Conservation (phyloP, 2,888 invertebrate genomes). For the Artemia sp. region DNA sequence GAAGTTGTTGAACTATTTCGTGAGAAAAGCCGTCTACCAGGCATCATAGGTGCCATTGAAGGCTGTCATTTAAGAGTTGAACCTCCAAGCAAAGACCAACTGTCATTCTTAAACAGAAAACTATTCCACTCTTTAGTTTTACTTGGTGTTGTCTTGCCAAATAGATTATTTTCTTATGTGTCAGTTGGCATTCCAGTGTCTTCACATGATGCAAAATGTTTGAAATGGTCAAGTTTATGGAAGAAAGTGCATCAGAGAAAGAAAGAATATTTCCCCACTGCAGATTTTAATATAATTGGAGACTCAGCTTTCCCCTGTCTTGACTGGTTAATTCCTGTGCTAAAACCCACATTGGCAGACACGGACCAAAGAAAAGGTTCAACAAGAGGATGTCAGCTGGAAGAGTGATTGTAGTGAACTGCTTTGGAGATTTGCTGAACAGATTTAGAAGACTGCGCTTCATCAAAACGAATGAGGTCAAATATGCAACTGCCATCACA, state of each 20-base stretch:
- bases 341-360: not conserved
- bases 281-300: not conserved
- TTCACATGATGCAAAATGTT: too few relatives aligned
- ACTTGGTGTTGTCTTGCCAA: not conserved
- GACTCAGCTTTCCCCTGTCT: not conserved
- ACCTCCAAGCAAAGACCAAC: not conserved
- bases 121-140: not conserved
- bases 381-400: not conserved
- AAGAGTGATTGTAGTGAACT: not conserved
- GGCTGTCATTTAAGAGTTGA: too few relatives aligned
- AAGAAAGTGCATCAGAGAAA: not conserved
- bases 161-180: not conserved
- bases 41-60: too few relatives aligned
- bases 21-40: too few relatives aligned
- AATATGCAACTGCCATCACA: not conserved
- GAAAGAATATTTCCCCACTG: not conserved
- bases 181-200: not conserved
- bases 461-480: not conserved
- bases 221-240: not conserved
- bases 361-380: not conserved
- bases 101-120: conserved; percentile 6
- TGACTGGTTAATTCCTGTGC: not conserved
- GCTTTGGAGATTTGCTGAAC: not conserved
- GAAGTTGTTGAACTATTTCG: too few relatives aligned
- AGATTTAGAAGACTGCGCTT: too few relatives aligned